Percentiles rank a stretch among this genome's conserved stretches.
phyloP scores from a whole-genome alignment of 2,113 vertebrate genomes.

The Notothenia coriiceps region DNA sequence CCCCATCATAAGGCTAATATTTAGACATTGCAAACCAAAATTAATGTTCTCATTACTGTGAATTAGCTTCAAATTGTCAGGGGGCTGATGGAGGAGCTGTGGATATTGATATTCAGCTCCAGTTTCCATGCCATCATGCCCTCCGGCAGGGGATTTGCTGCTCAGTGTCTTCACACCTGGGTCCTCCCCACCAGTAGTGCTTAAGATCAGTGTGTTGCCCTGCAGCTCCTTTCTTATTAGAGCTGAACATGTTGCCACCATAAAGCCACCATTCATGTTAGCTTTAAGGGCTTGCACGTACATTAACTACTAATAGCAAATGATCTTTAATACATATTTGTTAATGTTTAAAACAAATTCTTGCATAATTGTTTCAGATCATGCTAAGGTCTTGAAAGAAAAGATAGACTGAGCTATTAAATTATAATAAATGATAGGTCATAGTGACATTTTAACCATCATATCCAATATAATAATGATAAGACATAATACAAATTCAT shows the following conservation, averaged over 20 bases:
- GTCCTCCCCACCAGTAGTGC: neutral
- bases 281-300: neutral
- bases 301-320: neutral
- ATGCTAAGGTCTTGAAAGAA: neutral
- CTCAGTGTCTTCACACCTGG: conserved; percentile 6
- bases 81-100: neutral
- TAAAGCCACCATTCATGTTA: neutral
- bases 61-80: neutral
- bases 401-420: neutral
- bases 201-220: conserved; percentile 9
- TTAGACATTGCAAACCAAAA: neutral
- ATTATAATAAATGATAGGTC: neutral
- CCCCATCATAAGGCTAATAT: neutral
- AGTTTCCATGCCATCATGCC: neutral
- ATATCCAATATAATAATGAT: neutral
- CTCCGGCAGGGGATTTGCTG: neutral
- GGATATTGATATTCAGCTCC: conserved; percentile 17
- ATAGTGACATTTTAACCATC: neutral
- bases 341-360: no score
- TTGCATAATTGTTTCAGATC: neutral
- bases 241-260: neutral
- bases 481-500: neutral
- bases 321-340: neutral
- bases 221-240: conserved; percentile 22
- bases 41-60: neutral